Evolutionary conservation across 2,113 vertebrate genomes (phyloP).

Genomic region (Hemibagrus wyckioides): DNA sequence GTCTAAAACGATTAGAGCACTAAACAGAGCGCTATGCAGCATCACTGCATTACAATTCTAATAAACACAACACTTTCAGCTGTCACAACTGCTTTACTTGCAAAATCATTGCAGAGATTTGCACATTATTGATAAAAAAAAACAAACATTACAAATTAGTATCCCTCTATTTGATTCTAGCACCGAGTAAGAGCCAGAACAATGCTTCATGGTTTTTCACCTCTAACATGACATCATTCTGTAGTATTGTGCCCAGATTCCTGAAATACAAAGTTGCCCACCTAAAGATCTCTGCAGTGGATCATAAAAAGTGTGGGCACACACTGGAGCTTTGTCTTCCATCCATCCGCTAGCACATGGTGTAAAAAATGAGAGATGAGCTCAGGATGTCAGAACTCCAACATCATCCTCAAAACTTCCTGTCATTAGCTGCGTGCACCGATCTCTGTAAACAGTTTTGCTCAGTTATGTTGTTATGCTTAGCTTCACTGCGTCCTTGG

Average conservation of each 20-base stretch:
- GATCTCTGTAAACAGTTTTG: constrained; percentile 31
- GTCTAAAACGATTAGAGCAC: background rate
- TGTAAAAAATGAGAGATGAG: background rate
- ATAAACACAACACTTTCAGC: background rate
- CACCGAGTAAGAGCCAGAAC: background rate
- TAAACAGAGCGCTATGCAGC: background rate
- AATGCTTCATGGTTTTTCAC: background rate
- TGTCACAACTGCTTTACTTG: background rate
- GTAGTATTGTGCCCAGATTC: constrained; percentile 29
- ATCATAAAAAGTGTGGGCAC: background rate
- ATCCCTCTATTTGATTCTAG: background rate
- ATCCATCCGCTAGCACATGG: constrained; percentile 2
- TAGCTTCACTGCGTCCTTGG: constrained; percentile 33
- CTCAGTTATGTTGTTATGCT: constrained; percentile 15
- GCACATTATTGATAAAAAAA: background rate
- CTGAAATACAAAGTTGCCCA: constrained; percentile 19
- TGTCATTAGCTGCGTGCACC: constrained; percentile 21
- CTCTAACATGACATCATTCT: constrained; percentile 27
- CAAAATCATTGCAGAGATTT: background rate
- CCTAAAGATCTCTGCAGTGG: constrained; percentile 1
- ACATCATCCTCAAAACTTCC: constrained; percentile 26
- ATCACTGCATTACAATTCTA: background rate
- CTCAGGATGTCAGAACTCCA: constrained; percentile 21
- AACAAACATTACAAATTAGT: background rate
- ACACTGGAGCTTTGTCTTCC: constrained; percentile 8